Evolutionary conservation across 2,888 invertebrate genomes (phyloP).

Genomic region (Argynnis bischoffii): DNA sequence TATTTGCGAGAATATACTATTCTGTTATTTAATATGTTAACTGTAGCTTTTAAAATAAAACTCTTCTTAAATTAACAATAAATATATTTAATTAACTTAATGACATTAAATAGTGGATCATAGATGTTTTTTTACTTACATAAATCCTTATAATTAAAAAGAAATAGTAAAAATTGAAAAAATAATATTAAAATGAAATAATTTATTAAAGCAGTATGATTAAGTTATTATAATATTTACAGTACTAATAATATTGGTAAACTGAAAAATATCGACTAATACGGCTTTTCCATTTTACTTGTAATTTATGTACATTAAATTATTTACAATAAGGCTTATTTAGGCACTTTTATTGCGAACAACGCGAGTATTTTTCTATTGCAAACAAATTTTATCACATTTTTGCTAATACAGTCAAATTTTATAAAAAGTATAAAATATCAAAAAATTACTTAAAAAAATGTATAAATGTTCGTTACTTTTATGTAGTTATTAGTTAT

Average conservation of each 20-base stretch:
- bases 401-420: slow-evolving; percentile 20
- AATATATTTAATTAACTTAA: slow-evolving; percentile 75
- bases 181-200: slow-evolving; percentile 36
- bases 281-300: slow-evolving; percentile 18
- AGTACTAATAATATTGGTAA: slow-evolving; percentile 32
- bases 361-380: slow-evolving; percentile 33
- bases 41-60: slow-evolving; percentile 30
- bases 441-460: not conserved
- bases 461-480: not conserved
- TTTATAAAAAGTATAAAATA: slow-evolving; percentile 7
- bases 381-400: slow-evolving; percentile 33
- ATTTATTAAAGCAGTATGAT: slow-evolving; percentile 42
- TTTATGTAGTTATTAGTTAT: slow-evolving; percentile 7
- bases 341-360: slow-evolving; percentile 21
- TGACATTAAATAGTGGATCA: slow-evolving; percentile 66
- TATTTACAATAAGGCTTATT: slow-evolving; percentile 34
- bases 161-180: slow-evolving; percentile 23
- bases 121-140: slow-evolving; percentile 49
- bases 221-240: slow-evolving; percentile 37
- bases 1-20: not conserved
- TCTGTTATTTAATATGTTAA: not conserved
- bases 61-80: slow-evolving; percentile 57
- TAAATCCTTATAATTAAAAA: slow-evolving; percentile 37
- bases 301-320: slow-evolving; percentile 32
- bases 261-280: slow-evolving; percentile 23